phyloP scores from a whole-genome alignment of 2,113 vertebrate genomes.

The Mormoops blainvillei region DNA sequence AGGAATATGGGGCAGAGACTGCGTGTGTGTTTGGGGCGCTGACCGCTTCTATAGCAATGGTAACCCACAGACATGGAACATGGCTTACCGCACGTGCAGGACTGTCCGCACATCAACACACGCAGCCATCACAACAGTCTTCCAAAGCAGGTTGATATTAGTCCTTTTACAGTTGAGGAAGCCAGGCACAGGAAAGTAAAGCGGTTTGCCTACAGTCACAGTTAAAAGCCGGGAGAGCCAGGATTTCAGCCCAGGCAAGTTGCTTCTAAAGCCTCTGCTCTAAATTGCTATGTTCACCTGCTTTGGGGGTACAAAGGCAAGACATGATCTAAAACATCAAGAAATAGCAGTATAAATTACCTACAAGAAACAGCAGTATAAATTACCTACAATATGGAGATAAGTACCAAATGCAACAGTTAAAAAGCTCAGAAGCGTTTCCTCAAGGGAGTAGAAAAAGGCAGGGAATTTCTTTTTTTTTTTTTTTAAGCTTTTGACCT shows the following conservation, averaged over 20 bases:
- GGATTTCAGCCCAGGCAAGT: background rate
- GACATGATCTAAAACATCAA: background rate
- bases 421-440: background rate
- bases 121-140: accelerated
- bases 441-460: background rate
- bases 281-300: background rate
- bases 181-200: background rate
- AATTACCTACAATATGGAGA: background rate
- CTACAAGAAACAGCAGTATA: background rate
- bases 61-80: no score
- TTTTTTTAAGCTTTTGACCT: background rate
- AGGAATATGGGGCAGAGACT: background rate
- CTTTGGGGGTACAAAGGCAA: background rate
- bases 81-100: background rate
- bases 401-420: background rate
- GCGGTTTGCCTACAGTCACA: background rate
- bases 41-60: background rate
- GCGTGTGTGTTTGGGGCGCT: background rate
- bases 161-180: background rate
- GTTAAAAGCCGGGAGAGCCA: background rate
- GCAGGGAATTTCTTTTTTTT: background rate
- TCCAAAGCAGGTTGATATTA: background rate
- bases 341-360: background rate
- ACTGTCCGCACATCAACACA: accelerated
- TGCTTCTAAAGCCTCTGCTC: background rate